Evolutionary conservation across 2,888 invertebrate species (phyloP), one percentile per base, ranked within the genome.

Genomic region (Pristionchus fissidentatus): DNA sequence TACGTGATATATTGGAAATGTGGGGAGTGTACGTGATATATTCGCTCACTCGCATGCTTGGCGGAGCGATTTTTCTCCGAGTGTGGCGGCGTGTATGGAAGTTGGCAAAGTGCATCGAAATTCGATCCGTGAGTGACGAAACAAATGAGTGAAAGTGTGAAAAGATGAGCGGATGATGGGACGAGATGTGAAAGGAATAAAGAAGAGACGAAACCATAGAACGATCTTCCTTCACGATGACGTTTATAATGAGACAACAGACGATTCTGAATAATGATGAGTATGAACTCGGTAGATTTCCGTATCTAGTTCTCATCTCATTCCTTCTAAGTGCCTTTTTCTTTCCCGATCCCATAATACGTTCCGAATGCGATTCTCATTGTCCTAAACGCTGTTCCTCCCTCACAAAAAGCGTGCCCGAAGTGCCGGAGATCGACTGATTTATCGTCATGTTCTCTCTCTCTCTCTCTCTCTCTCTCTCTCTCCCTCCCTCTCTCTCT

Each of bases 401-500:
- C 49, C 38, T 66, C 66, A 66, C 41, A 66, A 66, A 66, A 66
- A 41, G 38, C n/a, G 35, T n/a, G 35, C n/a, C 35, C 38, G n/a
- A 38, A 8, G 66, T 22, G 66, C 35, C 66, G 66, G 38, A 38
- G n/a, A 66, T 66, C 46, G 1, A 15, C 19, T 66, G 66, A 66
- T 66, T 66, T 41, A 66, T 66, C 29, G 38, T 10, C 66, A 22
- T 10, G 15, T 19, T 66, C n/a, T n/a, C 66, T 38, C 22, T 19
- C n/a, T 66, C 66, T 66, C 66, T 66, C n/a, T 62, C 62, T 35
- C 60, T 32, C 8, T 19, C n/a, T 66, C 66, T 66, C 66, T 66
- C n/a, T 62, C 62, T 35, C 60, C n/a, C 8, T 66, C n/a, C 38
- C 66, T 38, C 22, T 19, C n/a, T 66, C 66, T 66, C 66, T 66